A percentile compares a stretch with the other conserved stretches of the same genome.
Evolutionary conservation across 2,797 vertebrate species (phyloP).

Genomic region (Acanthornis magna): DNA sequence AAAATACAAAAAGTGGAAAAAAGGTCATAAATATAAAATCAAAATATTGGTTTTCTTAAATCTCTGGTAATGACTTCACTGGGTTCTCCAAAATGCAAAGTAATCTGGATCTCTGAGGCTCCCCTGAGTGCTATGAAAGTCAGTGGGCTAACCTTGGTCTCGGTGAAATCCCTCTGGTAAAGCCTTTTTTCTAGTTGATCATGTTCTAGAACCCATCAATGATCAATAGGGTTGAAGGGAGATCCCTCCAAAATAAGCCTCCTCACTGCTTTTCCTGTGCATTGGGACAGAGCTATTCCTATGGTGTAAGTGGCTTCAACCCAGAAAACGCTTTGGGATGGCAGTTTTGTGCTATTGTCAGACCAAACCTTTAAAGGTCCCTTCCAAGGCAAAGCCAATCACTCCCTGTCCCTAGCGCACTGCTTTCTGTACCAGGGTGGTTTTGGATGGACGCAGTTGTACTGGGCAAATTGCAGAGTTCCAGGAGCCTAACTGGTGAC

Average conservation of each 20-base stretch:
- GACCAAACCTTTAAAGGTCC: background rate
- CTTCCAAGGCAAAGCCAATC: background rate
- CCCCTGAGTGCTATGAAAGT: background rate
- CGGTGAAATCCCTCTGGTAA: background rate
- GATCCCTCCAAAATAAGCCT: background rate
- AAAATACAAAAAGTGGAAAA: background rate
- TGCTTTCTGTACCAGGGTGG: background rate
- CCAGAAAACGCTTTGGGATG: background rate
- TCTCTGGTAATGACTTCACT: background rate
- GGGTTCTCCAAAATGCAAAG: background rate
- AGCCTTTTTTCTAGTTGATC: background rate
- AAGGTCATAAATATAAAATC: background rate
- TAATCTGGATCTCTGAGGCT: background rate
- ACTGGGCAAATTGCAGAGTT: background rate
- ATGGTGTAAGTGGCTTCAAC: background rate
- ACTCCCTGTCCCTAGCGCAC: background rate
- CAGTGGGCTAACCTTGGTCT: background rate
- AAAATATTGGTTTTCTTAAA: background rate
- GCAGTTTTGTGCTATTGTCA: background rate
- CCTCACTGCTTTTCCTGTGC: background rate
- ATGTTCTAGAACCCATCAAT: background rate
- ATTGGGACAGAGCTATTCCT: background rate
- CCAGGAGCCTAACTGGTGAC: background rate
- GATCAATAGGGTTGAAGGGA: no score
- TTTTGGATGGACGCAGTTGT: background rate